Base-by-base conservation (phyloP, 2,797 vertebrate species). In the Trachops cirrhosus region DNA sequence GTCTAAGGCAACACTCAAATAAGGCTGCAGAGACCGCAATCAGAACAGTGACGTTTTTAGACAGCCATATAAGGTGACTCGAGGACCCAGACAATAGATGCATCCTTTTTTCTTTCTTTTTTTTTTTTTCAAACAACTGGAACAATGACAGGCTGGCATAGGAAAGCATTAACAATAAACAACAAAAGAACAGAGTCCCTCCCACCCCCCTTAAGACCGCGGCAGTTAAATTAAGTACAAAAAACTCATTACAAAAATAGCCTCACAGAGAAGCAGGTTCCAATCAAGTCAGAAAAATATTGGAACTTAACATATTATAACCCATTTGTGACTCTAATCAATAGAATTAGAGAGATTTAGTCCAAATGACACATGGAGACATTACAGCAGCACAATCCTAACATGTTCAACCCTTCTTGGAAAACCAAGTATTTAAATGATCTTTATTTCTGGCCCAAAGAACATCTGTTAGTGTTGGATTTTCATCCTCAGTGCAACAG, bases 241-340 rank as follows among this genome's bases (percentile, higher is more conserved):
- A 99, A 99, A 99, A 99, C 98, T 99, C 98, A 99, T 99, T 99
- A 99, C 98, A 99, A 99, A 99, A 99, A 99, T 99, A 99, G 99
- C 99, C 99, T 99, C 99, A 99, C 99, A 99, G 98, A 99, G 99
- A 99, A 99, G 98, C 98, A 98, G 92, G 99, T 99, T 98, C 98
- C 98, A 99, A 99, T 97, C 97, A 98, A 99, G 99, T 98, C 99
- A 98, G 98, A 98, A 99, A 98, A 99, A 99, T 98, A 99, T 98
- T 98, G 98, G 98, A 99, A 99, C 98, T 98, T 98, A 98, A 98
- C 98, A 98, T 98, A 98, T 98, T 97, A 98, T 95, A 97, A 98
- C 98, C 97, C 98, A 98, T 98, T 98, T 98, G 98, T 94, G 97
- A 98, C 97, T 98, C 98, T 98, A 97, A 98, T 97, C 98, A 98